These are phyloP conservation scores for Pitangus sulphuratus DNA, from an alignment of 2,797 vertebrate species.

Conservation along the genomic window DNA sequence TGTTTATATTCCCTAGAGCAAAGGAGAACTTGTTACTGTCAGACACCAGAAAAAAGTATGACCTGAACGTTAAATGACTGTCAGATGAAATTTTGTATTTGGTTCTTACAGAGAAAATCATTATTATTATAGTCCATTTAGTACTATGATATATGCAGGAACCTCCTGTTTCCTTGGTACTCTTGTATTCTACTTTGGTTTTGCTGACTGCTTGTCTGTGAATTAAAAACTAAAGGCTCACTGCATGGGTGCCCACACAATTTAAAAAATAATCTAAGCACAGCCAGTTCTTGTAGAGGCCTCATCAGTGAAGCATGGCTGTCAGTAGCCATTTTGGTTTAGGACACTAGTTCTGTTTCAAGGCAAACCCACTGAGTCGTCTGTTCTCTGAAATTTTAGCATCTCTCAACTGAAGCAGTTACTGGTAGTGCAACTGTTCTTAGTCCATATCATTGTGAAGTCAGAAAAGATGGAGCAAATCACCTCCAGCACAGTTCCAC, in stretches of 20 bases:
- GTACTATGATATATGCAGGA: neutral
- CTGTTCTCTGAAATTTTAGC: neutral
- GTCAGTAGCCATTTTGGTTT: neutral
- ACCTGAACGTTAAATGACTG: neutral
- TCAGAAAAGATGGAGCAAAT: neutral
- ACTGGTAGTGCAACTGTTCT: neutral
- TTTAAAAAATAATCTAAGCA: neutral
- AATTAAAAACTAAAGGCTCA: neutral
- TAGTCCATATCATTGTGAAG: rapidly evolving
- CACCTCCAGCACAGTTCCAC: neutral
- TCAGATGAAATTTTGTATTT: neutral
- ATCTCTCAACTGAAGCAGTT: neutral
- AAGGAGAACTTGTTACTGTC: neutral
- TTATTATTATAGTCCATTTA: neutral
- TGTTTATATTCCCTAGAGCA: neutral
- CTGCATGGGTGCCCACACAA: neutral
- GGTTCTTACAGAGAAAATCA: neutral
- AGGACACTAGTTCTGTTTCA: neutral
- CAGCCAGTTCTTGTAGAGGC: neutral
- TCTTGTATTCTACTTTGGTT: neutral
- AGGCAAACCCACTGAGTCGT: neutral
- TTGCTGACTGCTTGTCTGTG: neutral
- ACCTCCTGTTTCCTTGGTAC: neutral
- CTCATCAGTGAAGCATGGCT: neutral
- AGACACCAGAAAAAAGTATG: neutral